These are phyloP conservation scores for Pasiphila rectangulata DNA, from an alignment of 2,888 invertebrate genomes.

Conservation along the genomic window DNA sequence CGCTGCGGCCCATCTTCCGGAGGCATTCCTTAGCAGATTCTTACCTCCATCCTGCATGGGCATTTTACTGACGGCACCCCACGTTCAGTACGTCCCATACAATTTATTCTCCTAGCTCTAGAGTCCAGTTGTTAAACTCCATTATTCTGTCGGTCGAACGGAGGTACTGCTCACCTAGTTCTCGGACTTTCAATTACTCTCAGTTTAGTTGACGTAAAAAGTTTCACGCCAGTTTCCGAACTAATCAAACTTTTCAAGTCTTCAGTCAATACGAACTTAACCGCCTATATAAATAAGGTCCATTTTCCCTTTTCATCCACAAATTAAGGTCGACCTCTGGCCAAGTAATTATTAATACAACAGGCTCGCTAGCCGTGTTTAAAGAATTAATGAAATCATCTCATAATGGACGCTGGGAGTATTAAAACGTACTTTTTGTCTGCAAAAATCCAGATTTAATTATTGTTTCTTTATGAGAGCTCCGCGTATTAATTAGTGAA, in stretches of 20 bases:
- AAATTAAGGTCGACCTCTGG: constrained; percentile 38
- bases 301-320: constrained; percentile 11
- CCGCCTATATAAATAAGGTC: constrained; percentile 4
- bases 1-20: too few species aligned
- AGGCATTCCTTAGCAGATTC: too few species aligned
- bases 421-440: constrained; percentile 36
- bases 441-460: constrained; percentile 28
- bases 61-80: too few species aligned
- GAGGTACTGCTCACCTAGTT: too few species aligned
- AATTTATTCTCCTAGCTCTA: too few species aligned
- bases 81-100: too few species aligned
- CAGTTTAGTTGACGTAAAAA: constrained; percentile 3
- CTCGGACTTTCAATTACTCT: too few species aligned
- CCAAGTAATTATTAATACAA: constrained; percentile 54
- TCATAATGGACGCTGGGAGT: constrained; percentile 45
- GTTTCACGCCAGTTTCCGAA: not conserved
- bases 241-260: not conserved
- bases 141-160: too few species aligned
- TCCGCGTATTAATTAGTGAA: constrained; percentile 8
- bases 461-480: constrained; percentile 30
- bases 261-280: constrained; percentile 1
- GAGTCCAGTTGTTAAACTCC: too few species aligned
- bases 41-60: too few species aligned
- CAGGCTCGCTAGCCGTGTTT: constrained; percentile 43
- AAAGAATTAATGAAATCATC: constrained; percentile 61